Conservation (phyloP, 2,797 vertebrate species). For the Podarcis lilfordi region DNA sequence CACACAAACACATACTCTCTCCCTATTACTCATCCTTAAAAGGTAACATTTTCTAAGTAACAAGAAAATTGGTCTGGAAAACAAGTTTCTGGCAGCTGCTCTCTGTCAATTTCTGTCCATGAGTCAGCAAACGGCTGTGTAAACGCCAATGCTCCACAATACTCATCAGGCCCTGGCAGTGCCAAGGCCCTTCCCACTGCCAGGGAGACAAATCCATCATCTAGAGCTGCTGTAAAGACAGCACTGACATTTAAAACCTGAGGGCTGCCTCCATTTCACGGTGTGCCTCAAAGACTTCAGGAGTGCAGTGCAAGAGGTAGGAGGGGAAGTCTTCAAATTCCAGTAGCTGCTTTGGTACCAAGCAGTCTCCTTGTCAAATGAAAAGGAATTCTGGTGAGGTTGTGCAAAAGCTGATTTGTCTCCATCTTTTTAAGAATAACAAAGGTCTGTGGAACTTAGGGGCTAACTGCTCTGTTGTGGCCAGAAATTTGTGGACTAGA, state of each 20-base stretch:
- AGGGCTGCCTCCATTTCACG: background rate
- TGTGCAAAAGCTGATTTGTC: background rate
- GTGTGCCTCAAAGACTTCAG: background rate
- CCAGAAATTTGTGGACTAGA: background rate
- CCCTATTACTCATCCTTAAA: conserved; percentile 27
- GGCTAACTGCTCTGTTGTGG: background rate
- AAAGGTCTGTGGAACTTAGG: background rate
- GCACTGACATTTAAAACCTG: conserved; percentile 9
- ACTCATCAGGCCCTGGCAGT: background rate
- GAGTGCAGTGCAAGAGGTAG: too few species aligned
- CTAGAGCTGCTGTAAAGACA: background rate
- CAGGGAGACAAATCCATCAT: conserved; percentile 24
- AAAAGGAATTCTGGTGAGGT: conserved; percentile 8
- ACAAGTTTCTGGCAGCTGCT: conserved; percentile 41
- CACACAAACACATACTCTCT: background rate
- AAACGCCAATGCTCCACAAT: conserved; percentile 18
- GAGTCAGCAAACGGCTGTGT: conserved; percentile 45
- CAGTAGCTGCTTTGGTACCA: background rate
- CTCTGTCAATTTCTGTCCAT: conserved; percentile 32
- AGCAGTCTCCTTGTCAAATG: background rate
- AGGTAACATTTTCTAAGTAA: conserved; percentile 32
- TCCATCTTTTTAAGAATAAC: background rate
- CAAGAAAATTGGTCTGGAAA: conserved; percentile 45
- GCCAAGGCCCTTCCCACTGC: conserved; percentile 22
- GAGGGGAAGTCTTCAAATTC: background rate